Percentiles rank a stretch among this genome's conserved stretches.
phyloP scores from a whole-genome alignment of 1,140 invertebrate genomes.

The Camponotus pennsylvanicus region DNA sequence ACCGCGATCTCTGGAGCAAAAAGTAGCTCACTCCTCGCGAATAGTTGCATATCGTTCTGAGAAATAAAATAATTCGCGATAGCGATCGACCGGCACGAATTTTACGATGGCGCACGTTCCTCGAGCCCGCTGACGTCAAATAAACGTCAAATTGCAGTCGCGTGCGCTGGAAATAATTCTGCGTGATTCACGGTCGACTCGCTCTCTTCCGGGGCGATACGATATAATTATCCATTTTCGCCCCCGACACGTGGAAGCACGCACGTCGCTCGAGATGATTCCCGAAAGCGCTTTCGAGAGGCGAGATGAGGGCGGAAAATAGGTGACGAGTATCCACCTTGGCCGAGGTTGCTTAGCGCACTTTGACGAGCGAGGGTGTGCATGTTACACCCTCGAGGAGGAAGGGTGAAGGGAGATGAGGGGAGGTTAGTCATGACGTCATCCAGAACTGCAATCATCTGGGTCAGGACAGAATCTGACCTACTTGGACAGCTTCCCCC shows the following conservation, averaged over 20 bases:
- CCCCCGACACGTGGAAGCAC: not conserved
- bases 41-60: not conserved
- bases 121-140: not conserved
- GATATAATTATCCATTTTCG: conserved; percentile 3
- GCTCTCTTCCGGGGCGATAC: not conserved
- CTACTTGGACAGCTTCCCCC: conserved; percentile 76
- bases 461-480: conserved; percentile 83
- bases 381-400: not conserved
- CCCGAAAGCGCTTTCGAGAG: not conserved
- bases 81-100: conserved; percentile 12
- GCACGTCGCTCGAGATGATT: not conserved
- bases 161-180: conserved; percentile 36
- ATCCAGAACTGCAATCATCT: conserved; percentile 79
- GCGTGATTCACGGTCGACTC: conserved; percentile 23
- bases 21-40: not conserved
- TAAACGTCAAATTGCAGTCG: not conserved
- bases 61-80: conserved; percentile 34
- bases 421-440: conserved; percentile 79
- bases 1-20: not conserved
- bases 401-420: conserved; percentile 52
- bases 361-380: conserved; percentile 25
- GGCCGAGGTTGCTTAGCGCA: conserved; percentile 34
- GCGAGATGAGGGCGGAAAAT: conserved; percentile 5
- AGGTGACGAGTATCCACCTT: conserved; percentile 14
- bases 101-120: not conserved